Evolutionary conservation across 1,140 invertebrate genomes (phyloP), one percentile per base, ranked within the genome.

Genomic region (Acromyrmex charruanus): DNA sequence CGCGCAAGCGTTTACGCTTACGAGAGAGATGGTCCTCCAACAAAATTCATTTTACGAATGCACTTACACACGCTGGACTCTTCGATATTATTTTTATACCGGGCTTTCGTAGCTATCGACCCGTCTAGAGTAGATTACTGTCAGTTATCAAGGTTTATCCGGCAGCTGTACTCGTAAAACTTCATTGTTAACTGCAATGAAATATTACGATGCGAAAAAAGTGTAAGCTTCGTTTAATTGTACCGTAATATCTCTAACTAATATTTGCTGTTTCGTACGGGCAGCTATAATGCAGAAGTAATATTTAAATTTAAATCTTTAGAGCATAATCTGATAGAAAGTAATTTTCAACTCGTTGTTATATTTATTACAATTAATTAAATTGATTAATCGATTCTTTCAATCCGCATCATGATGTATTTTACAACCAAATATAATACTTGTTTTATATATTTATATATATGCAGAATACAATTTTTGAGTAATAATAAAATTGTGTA

Each of bases 31-130:
- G 75, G 75, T 63, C 88, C 86, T 89, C 68, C 80, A 90, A 65
- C 86, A 72, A 90, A 88, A 90, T 90, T 90, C 89, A 90, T 90
- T 90, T 87, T 87, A 87, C 88, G 79, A 71, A 72, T 59, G 77
- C 85, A 84, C 87, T 89, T 89, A 85, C 86, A 58, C 58, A 75
- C 49, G 31, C 53, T 58, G 51, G 89, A 85, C 85, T 85, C 89
- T 85, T 87, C 79, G 82, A 90, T 87, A 90, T 87, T 90, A 81
- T 89, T 89, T 90, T 74, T 75, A 89, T 66, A 86, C 71, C 66
- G 59, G 77, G 61, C 71, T 84, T 84, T 79, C 79, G 55, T 68
- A 89, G 89, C 85, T 65, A 65, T 85, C 77, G n/a, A 74, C 10
- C 80, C 72, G 71, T 49, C 87, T 85, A 74, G 79, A 87, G 69